A percentile compares a stretch with the other conserved stretches of the same genome.
Conservation (phyloP, 2,113 vertebrate species). For the Hemiscyllium ocellatum region DNA sequence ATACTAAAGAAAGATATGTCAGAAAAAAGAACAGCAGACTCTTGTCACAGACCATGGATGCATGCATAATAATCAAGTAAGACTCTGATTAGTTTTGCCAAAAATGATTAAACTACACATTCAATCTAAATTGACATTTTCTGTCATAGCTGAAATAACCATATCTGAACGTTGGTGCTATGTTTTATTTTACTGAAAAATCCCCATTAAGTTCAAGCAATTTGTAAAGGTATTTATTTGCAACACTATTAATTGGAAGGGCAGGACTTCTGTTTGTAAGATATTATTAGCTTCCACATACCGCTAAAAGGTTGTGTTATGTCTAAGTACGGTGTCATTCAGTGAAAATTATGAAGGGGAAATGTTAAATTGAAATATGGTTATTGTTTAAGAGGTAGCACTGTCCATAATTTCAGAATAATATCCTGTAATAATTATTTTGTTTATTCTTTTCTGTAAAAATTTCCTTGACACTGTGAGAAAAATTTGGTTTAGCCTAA, state of each 20-base stretch:
- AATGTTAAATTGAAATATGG: slow-evolving; percentile 30
- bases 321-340: slow-evolving; percentile 30
- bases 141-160: background rate
- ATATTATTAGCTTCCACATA: slow-evolving; percentile 22
- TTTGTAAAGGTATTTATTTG: background rate
- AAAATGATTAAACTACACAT: slow-evolving; percentile 1
- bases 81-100: background rate
- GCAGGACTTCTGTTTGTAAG: background rate
- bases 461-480: slow-evolving; percentile 42
- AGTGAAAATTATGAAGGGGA: slow-evolving; percentile 26
- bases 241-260: background rate
- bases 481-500: slow-evolving; percentile 41
- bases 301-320: background rate
- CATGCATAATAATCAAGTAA: background rate
- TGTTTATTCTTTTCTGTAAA: slow-evolving; percentile 42
- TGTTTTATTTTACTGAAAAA: background rate
- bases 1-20: background rate
- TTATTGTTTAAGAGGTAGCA: slow-evolving; percentile 34
- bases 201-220: background rate
- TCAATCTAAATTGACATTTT: background rate
- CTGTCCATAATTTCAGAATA: slow-evolving; percentile 34
- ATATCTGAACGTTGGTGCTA: background rate
- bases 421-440: slow-evolving; percentile 41
- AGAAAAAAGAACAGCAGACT: background rate
- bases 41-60: background rate